A percentile compares a stretch with the other conserved stretches of the same genome.
phyloP scores from a whole-genome alignment of 2,888 invertebrate species.

The Epirrita christyi region DNA sequence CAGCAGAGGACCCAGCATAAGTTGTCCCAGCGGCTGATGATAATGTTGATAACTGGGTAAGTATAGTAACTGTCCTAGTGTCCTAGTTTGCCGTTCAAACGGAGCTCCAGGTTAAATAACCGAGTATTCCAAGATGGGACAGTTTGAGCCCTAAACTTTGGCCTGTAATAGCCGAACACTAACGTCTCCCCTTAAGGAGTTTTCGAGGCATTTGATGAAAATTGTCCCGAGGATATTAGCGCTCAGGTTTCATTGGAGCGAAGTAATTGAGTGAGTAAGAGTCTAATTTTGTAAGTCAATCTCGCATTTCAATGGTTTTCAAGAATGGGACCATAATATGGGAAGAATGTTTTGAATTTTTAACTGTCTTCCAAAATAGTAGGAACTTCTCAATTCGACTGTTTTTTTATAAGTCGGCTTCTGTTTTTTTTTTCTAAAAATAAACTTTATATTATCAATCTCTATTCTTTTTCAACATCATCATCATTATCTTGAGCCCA shows the following conservation, averaged over 20 bases:
- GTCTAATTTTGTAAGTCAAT: conserved; percentile 28
- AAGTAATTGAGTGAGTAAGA: conserved; percentile 35
- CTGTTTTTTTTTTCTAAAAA: too few species aligned
- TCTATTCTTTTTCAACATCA: too few species aligned
- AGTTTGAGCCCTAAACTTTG: conserved; percentile 59
- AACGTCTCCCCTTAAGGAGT: conserved; percentile 14
- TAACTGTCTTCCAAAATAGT: too few species aligned
- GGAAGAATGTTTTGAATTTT: conserved; percentile 8
- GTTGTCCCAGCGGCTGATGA: too few species aligned
- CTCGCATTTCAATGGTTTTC: conserved; percentile 18
- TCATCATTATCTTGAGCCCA: too few species aligned
- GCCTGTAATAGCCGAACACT: conserved; percentile 31
- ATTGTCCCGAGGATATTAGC: conserved; percentile 11
- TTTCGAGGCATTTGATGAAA: conserved; percentile 27
- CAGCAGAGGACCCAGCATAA: too few species aligned
- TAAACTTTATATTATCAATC: too few species aligned
- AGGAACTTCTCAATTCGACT: too few species aligned
- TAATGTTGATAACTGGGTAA: too few species aligned
- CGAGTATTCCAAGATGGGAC: conserved; percentile 48
- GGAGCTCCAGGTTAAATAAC: conserved; percentile 53
- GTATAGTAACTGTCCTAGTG: background rate
- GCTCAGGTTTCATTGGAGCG: conserved; percentile 17
- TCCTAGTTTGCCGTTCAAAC: conserved; percentile 39
- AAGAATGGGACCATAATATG: conserved; percentile 13
- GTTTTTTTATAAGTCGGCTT: too few species aligned